Evolutionary conservation across 2,888 invertebrate genomes (phyloP).

Genomic region (Ectemnius lituratus): DNA sequence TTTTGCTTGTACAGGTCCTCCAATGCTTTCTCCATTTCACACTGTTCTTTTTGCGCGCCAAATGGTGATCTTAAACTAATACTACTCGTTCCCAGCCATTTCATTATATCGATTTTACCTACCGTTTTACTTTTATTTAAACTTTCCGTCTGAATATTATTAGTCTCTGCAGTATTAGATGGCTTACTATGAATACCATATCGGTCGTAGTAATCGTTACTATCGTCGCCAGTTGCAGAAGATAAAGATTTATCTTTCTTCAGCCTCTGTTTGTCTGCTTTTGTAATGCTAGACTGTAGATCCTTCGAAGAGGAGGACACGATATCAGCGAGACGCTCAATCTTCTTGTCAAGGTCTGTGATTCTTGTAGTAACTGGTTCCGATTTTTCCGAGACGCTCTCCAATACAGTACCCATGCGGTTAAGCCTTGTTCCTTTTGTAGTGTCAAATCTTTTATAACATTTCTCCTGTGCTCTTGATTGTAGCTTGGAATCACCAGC

Average conservation of each 20-base stretch:
- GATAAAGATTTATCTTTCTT: background rate
- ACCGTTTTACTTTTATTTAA: background rate
- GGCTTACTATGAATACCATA: slow-evolving; percentile 24
- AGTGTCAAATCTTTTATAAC: slow-evolving; percentile 4
- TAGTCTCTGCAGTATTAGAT: background rate
- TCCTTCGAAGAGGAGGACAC: background rate
- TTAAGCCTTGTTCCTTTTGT: slow-evolving; percentile 16
- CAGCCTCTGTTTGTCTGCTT: background rate
- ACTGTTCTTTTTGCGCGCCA: background rate
- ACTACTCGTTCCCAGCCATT: slow-evolving; percentile 20
- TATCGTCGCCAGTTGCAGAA: background rate
- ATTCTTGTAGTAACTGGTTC: slow-evolving; percentile 42
- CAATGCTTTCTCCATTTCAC: slow-evolving; percentile 3
- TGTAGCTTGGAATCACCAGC: slow-evolving; percentile 26
- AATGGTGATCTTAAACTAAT: background rate
- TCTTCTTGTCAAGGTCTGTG: slow-evolving; percentile 13
- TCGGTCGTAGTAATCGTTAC: slow-evolving; percentile 12
- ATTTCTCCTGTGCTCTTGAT: background rate
- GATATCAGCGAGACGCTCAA: background rate
- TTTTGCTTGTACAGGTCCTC: background rate
- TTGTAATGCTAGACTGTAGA: background rate
- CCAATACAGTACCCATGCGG: slow-evolving; percentile 14
- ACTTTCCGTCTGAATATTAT: background rate
- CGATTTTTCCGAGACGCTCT: slow-evolving; percentile 53
- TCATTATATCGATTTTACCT: slow-evolving; percentile 27